Base-by-base conservation (phyloP, 2,888 invertebrate genomes). In the Lepeophtheirus nordmannii region DNA sequence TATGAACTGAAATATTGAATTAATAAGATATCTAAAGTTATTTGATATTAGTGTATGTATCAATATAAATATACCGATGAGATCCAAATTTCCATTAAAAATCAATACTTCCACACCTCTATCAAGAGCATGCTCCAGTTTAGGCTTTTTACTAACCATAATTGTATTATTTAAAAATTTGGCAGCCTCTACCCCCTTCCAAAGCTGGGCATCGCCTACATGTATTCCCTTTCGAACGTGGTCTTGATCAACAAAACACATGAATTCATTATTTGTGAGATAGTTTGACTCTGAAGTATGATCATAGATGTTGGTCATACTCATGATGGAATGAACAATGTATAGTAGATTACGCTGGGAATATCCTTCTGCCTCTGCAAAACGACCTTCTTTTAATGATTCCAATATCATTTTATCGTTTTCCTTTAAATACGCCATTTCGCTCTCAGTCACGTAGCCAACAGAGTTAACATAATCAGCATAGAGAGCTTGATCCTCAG, bases 391-490 rank as follows among this genome's bases (percentile, higher is more conserved):
- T 17, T 69, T 68, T 40, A 71, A 70, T 10, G 70, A 65, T 37
- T 67, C 62, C 40, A 68, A 64, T 30, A 70, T 70, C 20, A 66
- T 53, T 9, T 67, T 68, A 56, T 70, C 69, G 20, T 38, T 38
- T 40, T 62, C 62, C 67, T 71, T 70, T 68, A 70, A 66, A 41
- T 68, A 60, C 17, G 63, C 53, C 12, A 67, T 65, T 53, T 70
- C 69, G 11, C 40, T 66, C 46, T 67, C 67, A 56, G 69, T 70
- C 11, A 70, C 22, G 11, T 69, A 62, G 11, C 69, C 70, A 20
- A 75, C 71, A 61, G 72, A 72, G 69, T 70, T 74, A 70, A 76
- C 71, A 68, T 73, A 75, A 57, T 73, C 72, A 14, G 73, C 74
- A 69, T 75, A 75, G 65, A 71, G 72, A 11, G 70, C 63, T 67